Base-by-base conservation (phyloP, 2,888 invertebrate genomes). In the Lochmaea capreae region DNA sequence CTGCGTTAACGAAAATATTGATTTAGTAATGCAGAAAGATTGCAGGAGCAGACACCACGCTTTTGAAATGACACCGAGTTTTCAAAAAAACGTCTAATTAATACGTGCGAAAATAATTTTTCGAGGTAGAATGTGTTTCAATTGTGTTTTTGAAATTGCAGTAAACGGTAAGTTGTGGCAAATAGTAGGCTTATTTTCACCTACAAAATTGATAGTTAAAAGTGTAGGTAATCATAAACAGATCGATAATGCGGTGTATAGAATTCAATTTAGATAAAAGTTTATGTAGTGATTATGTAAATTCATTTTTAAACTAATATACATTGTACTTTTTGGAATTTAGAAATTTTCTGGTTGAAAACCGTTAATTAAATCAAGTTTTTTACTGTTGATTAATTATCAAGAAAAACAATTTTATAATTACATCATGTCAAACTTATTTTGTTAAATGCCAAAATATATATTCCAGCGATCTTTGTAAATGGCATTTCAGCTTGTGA, bases 11-110 rank as follows among this genome's bases (percentile, higher is more conserved):
- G 14, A 67, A 73, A 69, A 69, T 79, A 79, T 79, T 79, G 79
- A 79, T 79, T 76, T 71, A 68, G 71, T 77, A 75, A 77, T 79
- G 79, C 79, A 79, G 79, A 72, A 76, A 72, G 73, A 77, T 76
- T 79, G 79, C 79, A 79, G 79, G 72, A 77, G 75, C 76, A 74
- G 63, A 11, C 42, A 72, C 74, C 75, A 73, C 68, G 65, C 65
- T 52, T 49, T 67, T 63, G 72, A 75, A 71, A 75, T 72, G 66
- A 43, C 66, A 66, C 57, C 65, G 42, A 65, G 54, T 61, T 59
- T 26, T 61, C 42, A 43, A 65, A 63, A 61, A 72, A 72, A 69
- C 26, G 58, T 72, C 58, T 49, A 65, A 68, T 65, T 67, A 71
- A 75, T 52, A 54, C 12, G 63, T 58, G 54, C 39, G 65, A 54